Base-by-base conservation (phyloP, 92 coral and sea anemone genomes). In the Phenganax subtilis region DNA sequence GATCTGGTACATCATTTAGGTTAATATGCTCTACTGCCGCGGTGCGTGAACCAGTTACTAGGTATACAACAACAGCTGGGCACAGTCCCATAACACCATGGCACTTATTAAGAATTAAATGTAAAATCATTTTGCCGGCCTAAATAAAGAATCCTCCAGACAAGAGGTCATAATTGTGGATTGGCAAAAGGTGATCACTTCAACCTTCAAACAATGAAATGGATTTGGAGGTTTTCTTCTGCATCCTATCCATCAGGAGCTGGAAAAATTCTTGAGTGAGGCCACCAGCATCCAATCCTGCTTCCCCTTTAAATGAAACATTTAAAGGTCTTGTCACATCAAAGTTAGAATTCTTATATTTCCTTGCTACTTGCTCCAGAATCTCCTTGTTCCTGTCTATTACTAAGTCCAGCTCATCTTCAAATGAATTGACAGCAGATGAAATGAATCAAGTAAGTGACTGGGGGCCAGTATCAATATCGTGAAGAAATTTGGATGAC, bases 201-300 rank as follows among this genome's bases (percentile, higher is more conserved):
- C 70, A 57, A 64, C 89, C 89, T 82, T 82, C 72, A 86, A 82
- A 82, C 80, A 86, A 70, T 52, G 68, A 53, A 55, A 86, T 82
- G 59, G 86, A 69, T 58, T 55, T 78, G 47, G 73, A 12, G 30
- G 75, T 64, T 29, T 37, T 68, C 12, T 82, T 80, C 60, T 62
- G 71, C 62, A 83, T 55, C 55, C 81, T 77, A 57, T 82, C 72
- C 86, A 82, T 64, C 12, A 87, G 84, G 80, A 66, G 72, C 72
- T 75, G 80, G 79, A 87, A 87, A 78, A n/a, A 83, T 25, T 57
- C 87, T 57, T 57, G 65, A 54, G 86, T 76, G 8, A 71, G 78
- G 37, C 86, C 86, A 64, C 89, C 89, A 64, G 89, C 89, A 86
- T 86, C 86, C 9, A 86, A 58, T 7, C 83, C 86, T 54, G 58